Conservation (phyloP, 2,113 vertebrate genomes). For the Neotoma lepida region DNA sequence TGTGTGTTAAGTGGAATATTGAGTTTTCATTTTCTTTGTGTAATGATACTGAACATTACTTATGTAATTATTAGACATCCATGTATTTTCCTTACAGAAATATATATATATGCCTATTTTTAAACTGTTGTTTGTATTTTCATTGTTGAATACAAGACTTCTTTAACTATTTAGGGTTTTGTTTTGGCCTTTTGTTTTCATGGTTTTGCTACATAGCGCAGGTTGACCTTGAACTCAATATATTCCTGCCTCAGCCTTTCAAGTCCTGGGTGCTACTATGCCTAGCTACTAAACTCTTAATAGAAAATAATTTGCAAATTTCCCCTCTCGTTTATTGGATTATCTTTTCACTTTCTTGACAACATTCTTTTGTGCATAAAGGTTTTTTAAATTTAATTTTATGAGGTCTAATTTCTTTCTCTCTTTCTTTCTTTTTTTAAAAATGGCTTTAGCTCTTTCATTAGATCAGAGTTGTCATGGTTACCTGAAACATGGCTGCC, state of each 20-base stretch:
- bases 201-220: not conserved
- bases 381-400: constrained; percentile 11
- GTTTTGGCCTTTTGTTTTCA: not conserved
- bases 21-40: not conserved
- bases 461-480: not conserved
- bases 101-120: constrained; percentile 30
- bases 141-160: not conserved
- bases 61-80: not conserved
- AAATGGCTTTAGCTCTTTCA: not conserved
- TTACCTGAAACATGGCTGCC: not conserved
- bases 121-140: constrained; percentile 1
- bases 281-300: not conserved
- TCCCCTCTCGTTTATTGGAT: not conserved
- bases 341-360: not conserved
- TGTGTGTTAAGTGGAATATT: not conserved
- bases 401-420: not conserved
- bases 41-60: not conserved
- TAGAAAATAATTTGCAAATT: not conserved
- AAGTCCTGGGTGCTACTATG: not conserved
- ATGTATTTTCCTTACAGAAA: not conserved
- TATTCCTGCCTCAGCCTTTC: not conserved
- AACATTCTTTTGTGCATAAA: not conserved
- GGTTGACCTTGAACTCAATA: not conserved
- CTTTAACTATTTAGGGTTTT: constrained; percentile 16
- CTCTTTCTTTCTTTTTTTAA: not conserved